Evolutionary conservation across 2,113 vertebrate species (phyloP).

Genomic region (Brachirus orientalis): DNA sequence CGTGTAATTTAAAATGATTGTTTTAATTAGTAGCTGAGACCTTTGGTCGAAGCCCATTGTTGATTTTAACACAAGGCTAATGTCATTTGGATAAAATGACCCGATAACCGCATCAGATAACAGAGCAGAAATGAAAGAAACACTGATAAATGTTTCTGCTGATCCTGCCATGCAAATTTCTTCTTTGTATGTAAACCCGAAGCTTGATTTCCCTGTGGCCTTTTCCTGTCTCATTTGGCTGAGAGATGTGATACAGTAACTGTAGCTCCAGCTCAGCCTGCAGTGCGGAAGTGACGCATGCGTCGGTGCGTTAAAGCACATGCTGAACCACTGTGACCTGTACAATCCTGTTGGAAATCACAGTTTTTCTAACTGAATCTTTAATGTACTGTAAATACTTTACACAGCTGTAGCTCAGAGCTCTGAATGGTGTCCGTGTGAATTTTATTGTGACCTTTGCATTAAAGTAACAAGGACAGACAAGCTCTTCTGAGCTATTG

Average conservation of each 20-base stretch:
- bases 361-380: not conserved
- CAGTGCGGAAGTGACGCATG: slow-evolving; percentile 22
- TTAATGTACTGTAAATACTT: not conserved
- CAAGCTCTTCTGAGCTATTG: too few species aligned
- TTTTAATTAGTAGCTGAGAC: too few species aligned
- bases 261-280: slow-evolving; percentile 20
- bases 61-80: too few species aligned
- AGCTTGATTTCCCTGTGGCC: slow-evolving; percentile 26
- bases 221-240: slow-evolving; percentile 62
- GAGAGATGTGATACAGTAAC: slow-evolving; percentile 38
- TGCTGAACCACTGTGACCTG: not conserved
- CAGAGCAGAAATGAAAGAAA: not conserved
- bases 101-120: not conserved
- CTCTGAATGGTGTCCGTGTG: not conserved
- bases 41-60: too few species aligned
- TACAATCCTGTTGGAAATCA: not conserved
- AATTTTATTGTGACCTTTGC: not conserved
- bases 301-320: not conserved
- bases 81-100: too few species aligned
- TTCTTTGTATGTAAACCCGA: slow-evolving; percentile 40
- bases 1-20: too few species aligned
- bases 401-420: not conserved
- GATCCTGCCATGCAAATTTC: slow-evolving; percentile 38
- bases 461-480: too few species aligned
- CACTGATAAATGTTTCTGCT: fast-evolving